A percentile compares a stretch with the other conserved stretches of the same genome.
Evolutionary conservation across 2,113 vertebrate species (phyloP).

Genomic region (Paedocypris sp.): DNA sequence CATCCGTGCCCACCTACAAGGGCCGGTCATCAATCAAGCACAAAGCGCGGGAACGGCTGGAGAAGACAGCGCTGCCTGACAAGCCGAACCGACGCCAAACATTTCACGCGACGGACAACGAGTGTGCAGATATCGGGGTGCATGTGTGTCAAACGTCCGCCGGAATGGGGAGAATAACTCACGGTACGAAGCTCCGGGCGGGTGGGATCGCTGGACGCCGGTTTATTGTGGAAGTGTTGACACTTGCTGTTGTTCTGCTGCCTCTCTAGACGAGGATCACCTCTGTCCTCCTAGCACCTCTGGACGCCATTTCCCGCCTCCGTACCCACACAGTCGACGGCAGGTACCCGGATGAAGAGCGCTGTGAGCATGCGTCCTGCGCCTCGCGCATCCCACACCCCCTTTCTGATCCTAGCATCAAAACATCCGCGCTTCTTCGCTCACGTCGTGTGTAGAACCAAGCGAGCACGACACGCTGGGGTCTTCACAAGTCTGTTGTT

Average conservation of each 20-base stretch:
- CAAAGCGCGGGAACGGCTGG: constrained; percentile 7
- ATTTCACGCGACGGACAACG: background rate
- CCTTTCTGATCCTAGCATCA: background rate
- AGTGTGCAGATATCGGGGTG: background rate
- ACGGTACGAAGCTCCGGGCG: constrained; percentile 47
- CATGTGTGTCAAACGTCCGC: background rate
- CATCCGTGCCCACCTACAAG: no score
- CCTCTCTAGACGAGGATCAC: constrained; percentile 49
- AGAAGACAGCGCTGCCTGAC: background rate
- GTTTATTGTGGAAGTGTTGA: constrained; percentile 29
- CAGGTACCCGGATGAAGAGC: constrained; percentile 74
- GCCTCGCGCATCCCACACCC: background rate
- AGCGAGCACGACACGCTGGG: no score
- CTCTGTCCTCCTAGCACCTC: constrained; percentile 66
- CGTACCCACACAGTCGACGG: constrained; percentile 65
- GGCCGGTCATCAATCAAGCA: no score
- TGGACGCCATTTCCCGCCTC: constrained; percentile 96
- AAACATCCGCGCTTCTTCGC: background rate
- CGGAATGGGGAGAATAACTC: constrained; percentile 34
- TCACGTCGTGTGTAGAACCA: no score
- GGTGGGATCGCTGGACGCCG: constrained; percentile 29
- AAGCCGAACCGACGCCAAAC: background rate
- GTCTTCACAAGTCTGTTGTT: no score
- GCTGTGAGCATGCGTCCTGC: background rate
- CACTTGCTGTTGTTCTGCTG: constrained; percentile 21